These are phyloP conservation scores for Agriopis marginaria DNA, from an alignment of 2,888 invertebrate species.

Conservation along the genomic window DNA sequence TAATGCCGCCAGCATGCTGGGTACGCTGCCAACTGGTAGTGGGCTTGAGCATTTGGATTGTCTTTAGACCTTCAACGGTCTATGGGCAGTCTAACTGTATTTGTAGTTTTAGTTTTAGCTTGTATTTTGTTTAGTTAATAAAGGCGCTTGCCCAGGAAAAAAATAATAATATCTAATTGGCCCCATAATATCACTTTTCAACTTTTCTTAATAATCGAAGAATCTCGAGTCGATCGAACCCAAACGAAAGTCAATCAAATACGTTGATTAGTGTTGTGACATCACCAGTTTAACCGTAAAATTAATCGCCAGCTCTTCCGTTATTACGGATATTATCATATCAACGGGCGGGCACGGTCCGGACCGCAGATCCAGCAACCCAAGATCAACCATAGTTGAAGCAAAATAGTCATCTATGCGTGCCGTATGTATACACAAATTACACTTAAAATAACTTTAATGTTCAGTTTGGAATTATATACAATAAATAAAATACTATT, in stretches of 20 bases:
- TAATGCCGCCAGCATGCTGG: no score
- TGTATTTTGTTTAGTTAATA: no score
- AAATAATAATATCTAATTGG: not conserved
- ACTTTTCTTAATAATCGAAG: not conserved
- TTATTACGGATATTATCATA: conserved; percentile 43
- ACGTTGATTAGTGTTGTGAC: conserved; percentile 37
- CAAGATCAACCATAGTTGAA: not conserved
- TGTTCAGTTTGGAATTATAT: no score
- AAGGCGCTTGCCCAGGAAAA: no score
- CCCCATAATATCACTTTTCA: not conserved
- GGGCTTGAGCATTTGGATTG: no score
- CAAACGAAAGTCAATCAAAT: conserved; percentile 39
- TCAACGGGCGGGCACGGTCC: conserved; percentile 32
- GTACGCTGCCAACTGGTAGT: no score
- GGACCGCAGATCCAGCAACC: conserved; percentile 15
- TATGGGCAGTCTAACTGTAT: no score
- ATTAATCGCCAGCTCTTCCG: conserved; percentile 43
- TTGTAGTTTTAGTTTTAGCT: no score
- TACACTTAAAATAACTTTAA: no score
- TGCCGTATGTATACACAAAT: not conserved
- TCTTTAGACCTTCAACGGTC: no score
- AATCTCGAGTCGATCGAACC: conserved; percentile 16
- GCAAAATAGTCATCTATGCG: not conserved
- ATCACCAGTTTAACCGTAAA: conserved; percentile 36
- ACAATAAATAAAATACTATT: no score